Evolutionary conservation across 2,797 vertebrate species (phyloP).

Genomic region (Numenius phaeopus): DNA sequence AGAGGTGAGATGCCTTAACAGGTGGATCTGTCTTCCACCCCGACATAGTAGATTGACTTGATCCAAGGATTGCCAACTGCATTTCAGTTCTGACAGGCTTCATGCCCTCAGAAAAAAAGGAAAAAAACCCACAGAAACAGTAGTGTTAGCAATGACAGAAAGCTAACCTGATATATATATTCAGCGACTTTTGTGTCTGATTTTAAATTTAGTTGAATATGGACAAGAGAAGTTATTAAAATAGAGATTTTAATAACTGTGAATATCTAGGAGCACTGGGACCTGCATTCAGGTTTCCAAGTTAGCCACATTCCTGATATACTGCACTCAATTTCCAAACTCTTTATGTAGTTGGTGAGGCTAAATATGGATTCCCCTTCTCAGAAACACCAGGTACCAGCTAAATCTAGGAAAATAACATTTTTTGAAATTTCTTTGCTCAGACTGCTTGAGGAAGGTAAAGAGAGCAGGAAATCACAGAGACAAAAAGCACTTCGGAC

Average conservation of each 20-base stretch:
- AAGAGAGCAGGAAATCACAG: neutral
- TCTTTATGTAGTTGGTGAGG: neutral
- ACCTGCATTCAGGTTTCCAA: neutral
- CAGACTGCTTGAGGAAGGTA: neutral
- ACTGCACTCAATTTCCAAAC: neutral
- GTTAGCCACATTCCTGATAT: neutral
- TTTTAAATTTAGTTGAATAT: neutral
- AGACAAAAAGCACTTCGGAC: neutral
- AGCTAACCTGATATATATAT: neutral
- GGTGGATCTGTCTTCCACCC: neutral
- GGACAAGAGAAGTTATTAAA: neutral
- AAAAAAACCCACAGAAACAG: neutral
- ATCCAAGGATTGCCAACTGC: neutral
- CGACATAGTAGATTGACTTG: accelerated
- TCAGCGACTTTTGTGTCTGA: neutral
- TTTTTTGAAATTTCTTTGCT: neutral
- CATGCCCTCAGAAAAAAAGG: accelerated
- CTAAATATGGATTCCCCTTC: neutral
- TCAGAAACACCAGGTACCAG: neutral
- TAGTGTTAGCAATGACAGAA: neutral
- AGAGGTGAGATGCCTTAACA: neutral
- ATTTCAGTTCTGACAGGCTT: neutral
- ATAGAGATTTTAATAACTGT: neutral
- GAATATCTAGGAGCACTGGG: neutral
- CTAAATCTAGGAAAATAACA: neutral